Evolutionary conservation across 2,113 vertebrate genomes (phyloP), one percentile per base, ranked within the genome.

Genomic region (Hemiprocne comata): DNA sequence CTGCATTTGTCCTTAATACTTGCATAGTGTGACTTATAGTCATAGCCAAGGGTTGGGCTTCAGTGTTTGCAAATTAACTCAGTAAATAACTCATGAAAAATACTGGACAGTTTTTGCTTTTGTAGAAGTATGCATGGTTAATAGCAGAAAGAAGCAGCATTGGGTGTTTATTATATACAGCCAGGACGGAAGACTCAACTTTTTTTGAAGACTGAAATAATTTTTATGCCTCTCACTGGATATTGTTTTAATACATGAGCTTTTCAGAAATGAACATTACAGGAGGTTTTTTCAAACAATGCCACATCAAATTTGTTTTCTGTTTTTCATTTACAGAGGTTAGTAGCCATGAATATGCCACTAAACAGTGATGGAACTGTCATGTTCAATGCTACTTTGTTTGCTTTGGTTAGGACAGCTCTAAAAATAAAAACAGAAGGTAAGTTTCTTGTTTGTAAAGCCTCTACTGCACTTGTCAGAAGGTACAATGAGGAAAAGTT

Each of bases 271-370:
- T 29, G 2, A 89, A 42, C 2, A 2, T 70, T 69, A 29, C 17
- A n/a, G 18, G 29, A 62, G 28, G 1, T 55, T 62, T 80, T 72
- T 60, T 3, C 50, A 58, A 69, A 69, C 15, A 57, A 87, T 44
- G 7, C 10, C 2, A 0, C 15, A 28, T 53, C 31, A 74, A 61
- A 77, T 90, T 55, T 89, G 33, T 85, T 75, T 85, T 94, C 66
- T 62, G 75, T 93, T 94, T 92, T 95, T 94, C 65, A 60, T 96
- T 97, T 95, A 55, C 98, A 99, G 99, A 98, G 99, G 94, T 97
- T 99, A 81, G 99, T 99, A 72, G 99, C 99, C 94, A 99, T 99
- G 99, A 99, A 99, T 97, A 99, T 99, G 99, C 99, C 99, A 66
- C 98, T 99, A 54, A 99, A 99, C 98, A 99, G 99, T 57, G 99